Evolutionary conservation across 2,113 vertebrate genomes (phyloP), one percentile per base, ranked within the genome.

Genomic region (Rhipidura dahli): DNA sequence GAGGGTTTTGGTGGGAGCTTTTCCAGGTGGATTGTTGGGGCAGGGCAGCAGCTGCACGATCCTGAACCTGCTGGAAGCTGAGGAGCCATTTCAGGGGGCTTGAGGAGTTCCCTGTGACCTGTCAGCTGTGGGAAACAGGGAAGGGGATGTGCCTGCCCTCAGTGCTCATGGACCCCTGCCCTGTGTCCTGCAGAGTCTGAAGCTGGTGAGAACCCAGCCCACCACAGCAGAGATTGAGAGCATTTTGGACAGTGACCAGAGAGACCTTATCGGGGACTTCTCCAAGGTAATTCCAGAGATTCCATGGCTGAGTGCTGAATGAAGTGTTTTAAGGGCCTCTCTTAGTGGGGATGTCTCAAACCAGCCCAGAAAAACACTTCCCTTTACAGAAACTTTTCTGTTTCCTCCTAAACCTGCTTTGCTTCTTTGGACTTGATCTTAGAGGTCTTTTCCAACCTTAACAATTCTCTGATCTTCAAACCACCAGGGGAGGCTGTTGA

Each of bases 251-350:
- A 93, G 81, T n/a, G 98, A 99, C 83, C 98, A 98, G 37, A 97
- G 91, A 17, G 98, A 99, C 87, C 98, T 99, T 3, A 99, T 99
- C 11, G 99, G 99, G 44, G 99, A 99, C 91, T 99, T 99, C 96
- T 99, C 99, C 35, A 99, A 99, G 99, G 99, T 99, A 88, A 98
- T 19, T 8, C 20, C 4, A 33, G 24, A 3, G 35, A 13, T 61
- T 35, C 33, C 15, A 8, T 5, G 69, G 56, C 7, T 31, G 9
- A 8, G 21, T 12, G 28, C 1, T 99, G 61, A 93, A 6, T 14
- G 8, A 8, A 17, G 20, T 5, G 49, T 27, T 42, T 23, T 4
- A 21, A 16, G 22, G 66, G 45, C 23, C 51, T 63, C 28, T 78
- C 71, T 18, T 28, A 47, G 23, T 39, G 37, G 63, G 15, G 31